Conservation (phyloP, 2,888 invertebrate genomes). For the Mythimna vitellina region DNA sequence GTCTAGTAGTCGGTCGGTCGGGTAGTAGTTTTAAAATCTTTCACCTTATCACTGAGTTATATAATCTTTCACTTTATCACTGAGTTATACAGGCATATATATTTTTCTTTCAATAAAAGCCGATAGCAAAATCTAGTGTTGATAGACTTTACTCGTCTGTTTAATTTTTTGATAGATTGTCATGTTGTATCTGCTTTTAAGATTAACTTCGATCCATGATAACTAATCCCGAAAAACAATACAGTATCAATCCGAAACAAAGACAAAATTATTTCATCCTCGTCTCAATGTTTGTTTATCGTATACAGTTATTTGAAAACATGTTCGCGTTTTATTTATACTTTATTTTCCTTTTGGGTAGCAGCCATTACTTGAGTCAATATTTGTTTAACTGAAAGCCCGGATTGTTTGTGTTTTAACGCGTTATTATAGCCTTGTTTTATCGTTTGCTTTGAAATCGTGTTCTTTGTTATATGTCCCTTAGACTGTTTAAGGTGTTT, state of each 20-base stretch:
- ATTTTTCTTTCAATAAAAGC: too few relatives aligned
- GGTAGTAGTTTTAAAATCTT: too few relatives aligned
- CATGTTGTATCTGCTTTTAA: neutral
- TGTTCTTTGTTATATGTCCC: constrained; percentile 40
- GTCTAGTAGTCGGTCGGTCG: too few relatives aligned
- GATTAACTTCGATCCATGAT: neutral
- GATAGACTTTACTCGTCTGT: too few relatives aligned
- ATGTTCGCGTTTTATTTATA: constrained; percentile 70
- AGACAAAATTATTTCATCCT: constrained; percentile 45
- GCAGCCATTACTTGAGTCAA: constrained; percentile 82
- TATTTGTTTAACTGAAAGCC: constrained; percentile 79
- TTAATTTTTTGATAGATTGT: neutral
- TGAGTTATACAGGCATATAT: too few relatives aligned
- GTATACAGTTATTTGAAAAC: constrained; percentile 72
- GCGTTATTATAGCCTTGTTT: constrained; percentile 69
- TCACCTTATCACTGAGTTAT: too few relatives aligned
- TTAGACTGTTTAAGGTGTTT: constrained; percentile 37
- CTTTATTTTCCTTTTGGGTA: constrained; percentile 74
- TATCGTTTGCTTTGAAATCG: constrained; percentile 50
- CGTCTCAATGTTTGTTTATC: constrained; percentile 58
- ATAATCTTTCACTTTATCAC: too few relatives aligned
- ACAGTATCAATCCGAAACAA: constrained; percentile 38
- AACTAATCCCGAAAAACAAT: constrained; percentile 24
- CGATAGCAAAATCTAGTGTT: too few relatives aligned
- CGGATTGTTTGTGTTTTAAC: constrained; percentile 72